Evolutionary conservation across 1,140 invertebrate genomes (phyloP).

Genomic region (Lamellibrachia luymesi): DNA sequence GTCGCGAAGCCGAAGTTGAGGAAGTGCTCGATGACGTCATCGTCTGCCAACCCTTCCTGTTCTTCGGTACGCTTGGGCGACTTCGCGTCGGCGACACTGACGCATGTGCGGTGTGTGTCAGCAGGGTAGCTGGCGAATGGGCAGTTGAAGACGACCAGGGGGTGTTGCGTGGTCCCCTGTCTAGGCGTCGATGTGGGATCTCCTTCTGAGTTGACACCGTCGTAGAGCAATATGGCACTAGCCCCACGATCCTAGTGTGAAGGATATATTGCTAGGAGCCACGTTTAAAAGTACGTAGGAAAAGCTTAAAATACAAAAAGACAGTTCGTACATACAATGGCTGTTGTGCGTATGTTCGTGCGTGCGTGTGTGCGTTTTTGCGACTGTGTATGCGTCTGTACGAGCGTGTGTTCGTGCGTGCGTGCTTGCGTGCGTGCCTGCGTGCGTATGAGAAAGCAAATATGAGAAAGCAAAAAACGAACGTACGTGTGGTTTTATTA

Average conservation of each 20-base stretch:
- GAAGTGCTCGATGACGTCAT: slow-evolving; percentile 8
- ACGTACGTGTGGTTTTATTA: no score
- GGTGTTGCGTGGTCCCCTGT: neutral
- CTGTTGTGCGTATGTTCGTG: no score
- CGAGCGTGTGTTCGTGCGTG: no score
- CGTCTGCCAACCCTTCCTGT: slow-evolving; percentile 1
- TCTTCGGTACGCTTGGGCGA: slow-evolving; percentile 5
- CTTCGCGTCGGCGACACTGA: slow-evolving; percentile 1
- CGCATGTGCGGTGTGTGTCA: neutral
- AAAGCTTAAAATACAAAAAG: no score
- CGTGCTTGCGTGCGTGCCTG: no score
- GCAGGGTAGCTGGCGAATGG: slow-evolving; percentile 11
- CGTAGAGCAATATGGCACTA: slow-evolving; percentile 7
- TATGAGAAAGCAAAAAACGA: no score
- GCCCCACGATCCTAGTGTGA: neutral
- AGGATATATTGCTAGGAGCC: no score
- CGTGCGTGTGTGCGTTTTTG: no score
- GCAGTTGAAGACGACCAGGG: slow-evolving; percentile 13
- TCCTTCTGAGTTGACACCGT: neutral
- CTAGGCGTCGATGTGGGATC: slow-evolving; percentile 6
- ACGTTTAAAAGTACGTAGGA: no score
- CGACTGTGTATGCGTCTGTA: no score
- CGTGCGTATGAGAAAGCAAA: no score
- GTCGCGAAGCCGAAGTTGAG: slow-evolving; percentile 21
- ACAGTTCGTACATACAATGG: no score